A percentile compares a stretch with the other conserved stretches of the same genome.
Conservation (phyloP, 2,113 vertebrate species). For the Pelvicachromis taeniatus region DNA sequence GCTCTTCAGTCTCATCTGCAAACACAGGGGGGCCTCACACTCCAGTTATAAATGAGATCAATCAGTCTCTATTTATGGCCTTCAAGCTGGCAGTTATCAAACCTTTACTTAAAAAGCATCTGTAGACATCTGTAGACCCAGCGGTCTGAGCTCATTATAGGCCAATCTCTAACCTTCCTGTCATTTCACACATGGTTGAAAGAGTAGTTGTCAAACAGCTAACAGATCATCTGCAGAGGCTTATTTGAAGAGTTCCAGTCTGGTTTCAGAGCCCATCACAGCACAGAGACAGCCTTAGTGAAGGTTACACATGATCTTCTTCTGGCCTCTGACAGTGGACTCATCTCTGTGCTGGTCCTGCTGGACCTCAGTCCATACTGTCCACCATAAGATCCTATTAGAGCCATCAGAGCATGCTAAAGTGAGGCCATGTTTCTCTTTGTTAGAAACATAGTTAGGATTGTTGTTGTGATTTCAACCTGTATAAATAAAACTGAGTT, state of each 20-base stretch:
- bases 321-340: too few species aligned
- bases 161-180: neutral
- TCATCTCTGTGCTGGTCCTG: too few species aligned
- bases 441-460: neutral
- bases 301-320: too few species aligned
- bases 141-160: neutral
- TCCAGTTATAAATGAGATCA: fast-evolving
- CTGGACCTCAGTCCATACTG: too few species aligned
- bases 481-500: neutral
- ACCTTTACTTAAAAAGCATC: neutral
- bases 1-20: neutral
- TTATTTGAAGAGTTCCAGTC: too few species aligned
- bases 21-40: neutral
- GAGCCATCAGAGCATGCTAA: too few species aligned
- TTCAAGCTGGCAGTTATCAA: fast-evolving
- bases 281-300: too few species aligned
- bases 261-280: too few species aligned
- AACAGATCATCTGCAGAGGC: too few species aligned
- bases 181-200: neutral
- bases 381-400: too few species aligned
- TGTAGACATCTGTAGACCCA: neutral
- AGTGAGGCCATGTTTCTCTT: neutral
- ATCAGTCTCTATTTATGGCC: fast-evolving
- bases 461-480: neutral
- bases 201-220: neutral